Evolutionary conservation across 2,113 vertebrate species (phyloP).

Genomic region (Panthera leo): DNA sequence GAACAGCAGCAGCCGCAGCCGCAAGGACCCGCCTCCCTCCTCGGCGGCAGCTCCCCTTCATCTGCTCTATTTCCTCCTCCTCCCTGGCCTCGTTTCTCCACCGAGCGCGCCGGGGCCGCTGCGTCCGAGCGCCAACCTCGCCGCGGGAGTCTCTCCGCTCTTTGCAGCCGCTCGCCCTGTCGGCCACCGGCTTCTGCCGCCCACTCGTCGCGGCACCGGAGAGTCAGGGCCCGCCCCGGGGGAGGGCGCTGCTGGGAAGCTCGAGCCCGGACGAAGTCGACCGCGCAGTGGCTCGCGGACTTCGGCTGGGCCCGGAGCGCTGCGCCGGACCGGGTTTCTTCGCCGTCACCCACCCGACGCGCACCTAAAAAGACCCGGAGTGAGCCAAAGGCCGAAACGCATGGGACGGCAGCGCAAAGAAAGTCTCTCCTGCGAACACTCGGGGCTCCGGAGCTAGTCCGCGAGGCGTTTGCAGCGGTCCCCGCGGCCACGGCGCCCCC

Average conservation of each 20-base stretch:
- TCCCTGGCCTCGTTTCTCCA: not conserved
- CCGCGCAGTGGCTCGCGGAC: not conserved
- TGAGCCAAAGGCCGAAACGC: not conserved
- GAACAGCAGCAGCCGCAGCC: slow-evolving; percentile 29
- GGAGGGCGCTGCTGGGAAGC: slow-evolving; percentile 68
- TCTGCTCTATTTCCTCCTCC: not conserved
- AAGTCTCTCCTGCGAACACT: not conserved
- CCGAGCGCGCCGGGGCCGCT: not conserved
- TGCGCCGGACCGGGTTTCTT: not conserved
- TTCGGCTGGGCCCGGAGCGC: not conserved
- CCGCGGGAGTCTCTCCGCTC: not conserved
- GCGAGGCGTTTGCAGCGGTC: not conserved
- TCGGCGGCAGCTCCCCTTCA: not conserved
- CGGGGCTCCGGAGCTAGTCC: not conserved
- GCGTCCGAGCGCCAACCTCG: not conserved
- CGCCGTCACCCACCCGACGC: not conserved
- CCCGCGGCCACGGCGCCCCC: slow-evolving; percentile 46
- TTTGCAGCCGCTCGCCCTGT: not conserved
- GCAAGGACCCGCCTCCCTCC: slow-evolving; percentile 45
- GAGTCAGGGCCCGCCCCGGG: slow-evolving; percentile 56
- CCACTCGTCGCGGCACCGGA: slow-evolving; percentile 42
- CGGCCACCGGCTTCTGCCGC: slow-evolving; percentile 48
- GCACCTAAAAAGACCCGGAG: not conserved
- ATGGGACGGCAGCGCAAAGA: not conserved
- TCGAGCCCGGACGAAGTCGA: not conserved